phyloP scores from a whole-genome alignment of 1,140 invertebrate genomes.

The Eumeta japonica region DNA sequence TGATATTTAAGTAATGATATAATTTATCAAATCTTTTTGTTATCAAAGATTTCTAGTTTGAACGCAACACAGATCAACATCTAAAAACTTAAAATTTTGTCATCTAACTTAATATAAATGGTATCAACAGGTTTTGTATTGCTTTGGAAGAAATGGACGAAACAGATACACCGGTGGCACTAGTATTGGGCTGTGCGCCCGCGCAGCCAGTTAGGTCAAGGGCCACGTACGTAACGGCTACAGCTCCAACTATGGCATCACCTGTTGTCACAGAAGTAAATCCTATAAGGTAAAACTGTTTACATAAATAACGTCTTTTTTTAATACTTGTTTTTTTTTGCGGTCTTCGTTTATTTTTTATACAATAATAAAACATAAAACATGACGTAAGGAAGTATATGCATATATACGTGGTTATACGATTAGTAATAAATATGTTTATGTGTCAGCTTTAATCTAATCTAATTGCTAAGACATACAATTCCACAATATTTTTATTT shows the following conservation, averaged over 20 bases:
- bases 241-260: constrained; percentile 19
- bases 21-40: not conserved
- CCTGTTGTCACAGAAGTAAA: constrained; percentile 16
- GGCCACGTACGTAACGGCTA: constrained; percentile 23
- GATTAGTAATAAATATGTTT: too few relatives aligned
- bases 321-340: not conserved
- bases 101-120: not conserved
- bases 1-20: too few relatives aligned
- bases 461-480: too few relatives aligned
- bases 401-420: too few relatives aligned
- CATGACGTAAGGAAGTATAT: too few relatives aligned
- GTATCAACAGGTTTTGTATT: constrained; percentile 36
- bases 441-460: too few relatives aligned
- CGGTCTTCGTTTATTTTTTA: not conserved
- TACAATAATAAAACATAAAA: too few relatives aligned
- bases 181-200: constrained; percentile 37
- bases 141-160: constrained; percentile 47
- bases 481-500: too few relatives aligned
- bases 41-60: constrained; percentile 1
- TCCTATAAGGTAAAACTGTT: constrained; percentile 22
- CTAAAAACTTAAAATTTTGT: not conserved
- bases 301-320: not conserved
- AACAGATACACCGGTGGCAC: constrained; percentile 27
- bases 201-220: constrained; percentile 31
- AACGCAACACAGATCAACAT: too few relatives aligned